Base-by-base conservation (phyloP, 2,888 invertebrate genomes). In the Cataglyphis rosenhaueri region DNA sequence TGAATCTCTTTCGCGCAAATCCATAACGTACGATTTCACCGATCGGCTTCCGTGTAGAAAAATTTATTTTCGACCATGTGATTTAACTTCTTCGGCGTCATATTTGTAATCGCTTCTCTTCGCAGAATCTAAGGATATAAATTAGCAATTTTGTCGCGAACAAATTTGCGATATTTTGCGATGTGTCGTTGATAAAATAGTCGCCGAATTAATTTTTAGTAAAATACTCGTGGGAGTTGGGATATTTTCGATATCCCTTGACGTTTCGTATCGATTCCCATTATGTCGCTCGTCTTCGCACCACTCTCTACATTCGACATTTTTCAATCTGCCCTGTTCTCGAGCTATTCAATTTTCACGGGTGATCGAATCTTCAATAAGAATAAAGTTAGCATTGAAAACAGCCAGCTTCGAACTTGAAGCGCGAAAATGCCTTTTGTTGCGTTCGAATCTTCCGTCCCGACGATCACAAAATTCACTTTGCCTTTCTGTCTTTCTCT, bases 331-430 rank as follows among this genome's bases (percentile, higher is more conserved):
- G 70, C 44, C 35, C 25, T 59, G 25, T 79, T 65, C 65, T 29
- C 65, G 65, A 65, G 41, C 68, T 59, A 44, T 44, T 79, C 78
- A 70, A 79, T 79, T 79, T 79, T 79, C 59, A 79, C 59, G 68
- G 70, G 68, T 59, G 78, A 70, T 79, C 59, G 78, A 79, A 79
- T 61, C 68, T 59, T 79, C 78, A 61, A 68, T 44, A 48, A 68
- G 78, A 79, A 79, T 12, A 32, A 68, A 79, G 68, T 79, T 79
- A 79, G 68, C 70, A 70, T 61, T 44, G 78, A 79, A 79, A 79
- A 79, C 78, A 68, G 68, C 59, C 35, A 44, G 52, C 68, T 79
- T 68, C 78, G 78, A 79, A 79, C 29, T 79, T 79, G 44, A 59
- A 68, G 59, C 59, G 76, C 76, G 78, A 65, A 65, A 76, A 48